Conservation (phyloP, 1,140 invertebrate genomes). For the Megalonaias nervosa region DNA sequence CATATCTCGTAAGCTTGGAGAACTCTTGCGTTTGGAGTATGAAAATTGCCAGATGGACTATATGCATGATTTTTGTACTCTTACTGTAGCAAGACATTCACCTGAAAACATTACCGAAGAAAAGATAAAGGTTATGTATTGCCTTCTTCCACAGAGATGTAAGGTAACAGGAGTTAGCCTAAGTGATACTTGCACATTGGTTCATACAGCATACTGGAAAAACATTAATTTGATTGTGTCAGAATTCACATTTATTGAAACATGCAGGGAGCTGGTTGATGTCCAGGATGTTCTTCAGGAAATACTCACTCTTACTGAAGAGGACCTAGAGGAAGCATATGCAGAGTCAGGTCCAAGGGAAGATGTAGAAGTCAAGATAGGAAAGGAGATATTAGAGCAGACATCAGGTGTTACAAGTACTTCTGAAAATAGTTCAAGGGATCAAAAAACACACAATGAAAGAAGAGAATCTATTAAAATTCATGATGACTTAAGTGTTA, state of each 20-base stretch:
- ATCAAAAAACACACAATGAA: too few species aligned
- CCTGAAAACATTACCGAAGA: neutral
- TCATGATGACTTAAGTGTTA: too few species aligned
- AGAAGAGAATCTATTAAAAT: too few species aligned
- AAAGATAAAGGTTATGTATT: neutral
- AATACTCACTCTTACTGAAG: too few species aligned
- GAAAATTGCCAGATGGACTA: constrained; percentile 6
- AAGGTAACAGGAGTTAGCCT: neutral
- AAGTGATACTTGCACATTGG: neutral
- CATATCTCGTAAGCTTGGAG: neutral
- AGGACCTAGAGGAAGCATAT: too few species aligned
- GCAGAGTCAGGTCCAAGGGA: too few species aligned
- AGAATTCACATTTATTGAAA: constrained; percentile 1
- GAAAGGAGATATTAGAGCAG: too few species aligned
- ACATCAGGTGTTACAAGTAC: neutral
- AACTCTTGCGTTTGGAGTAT: neutral
- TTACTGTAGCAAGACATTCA: neutral
- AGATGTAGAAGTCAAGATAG: too few species aligned
- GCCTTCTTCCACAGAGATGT: constrained; percentile 7
- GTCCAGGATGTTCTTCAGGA: too few species aligned
- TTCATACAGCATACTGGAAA: constrained; percentile 17
- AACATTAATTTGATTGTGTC: constrained; percentile 2
- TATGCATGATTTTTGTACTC: constrained; percentile 21
- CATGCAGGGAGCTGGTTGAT: too few species aligned
- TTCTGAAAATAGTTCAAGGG: too few species aligned